Conservation (phyloP, 2,113 vertebrate genomes). For the Nannospalax galili region DNA sequence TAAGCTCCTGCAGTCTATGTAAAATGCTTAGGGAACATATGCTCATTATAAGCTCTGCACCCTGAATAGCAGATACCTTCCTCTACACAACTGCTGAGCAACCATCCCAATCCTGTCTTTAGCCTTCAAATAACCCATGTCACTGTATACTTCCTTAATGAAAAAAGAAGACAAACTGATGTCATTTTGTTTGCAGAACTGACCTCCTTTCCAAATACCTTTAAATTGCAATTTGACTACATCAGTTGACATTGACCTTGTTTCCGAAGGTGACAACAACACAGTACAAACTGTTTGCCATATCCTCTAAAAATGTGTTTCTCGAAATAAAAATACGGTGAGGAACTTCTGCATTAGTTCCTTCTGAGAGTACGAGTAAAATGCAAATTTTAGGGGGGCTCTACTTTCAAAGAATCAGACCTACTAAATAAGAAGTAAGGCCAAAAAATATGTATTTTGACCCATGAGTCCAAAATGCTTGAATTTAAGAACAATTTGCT, state of each 20-base stretch:
- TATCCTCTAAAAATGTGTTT: background rate
- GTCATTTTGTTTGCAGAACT: background rate
- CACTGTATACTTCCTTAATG: background rate
- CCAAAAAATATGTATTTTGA: conserved; percentile 3
- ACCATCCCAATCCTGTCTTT: background rate
- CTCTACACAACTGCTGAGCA: background rate
- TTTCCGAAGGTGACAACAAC: background rate
- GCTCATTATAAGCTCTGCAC: background rate
- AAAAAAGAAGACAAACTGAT: conserved; percentile 4
- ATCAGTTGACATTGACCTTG: background rate
- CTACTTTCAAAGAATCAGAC: background rate
- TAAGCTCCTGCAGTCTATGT: conserved; percentile 3
- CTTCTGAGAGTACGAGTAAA: background rate
- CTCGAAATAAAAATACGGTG: background rate
- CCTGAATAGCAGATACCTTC: background rate
- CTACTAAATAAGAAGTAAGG: background rate
- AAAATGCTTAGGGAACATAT: conserved; percentile 30
- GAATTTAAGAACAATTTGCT: background rate
- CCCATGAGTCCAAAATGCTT: conserved; percentile 19
- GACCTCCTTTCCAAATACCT: background rate
- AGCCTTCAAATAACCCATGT: background rate
- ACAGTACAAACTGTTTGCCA: background rate
- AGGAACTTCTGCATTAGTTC: background rate
- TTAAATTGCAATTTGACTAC: background rate
- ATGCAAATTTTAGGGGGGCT: background rate